These are phyloP conservation scores for Drosophila mayri DNA, from an alignment of 1,140 invertebrate genomes.

Conservation along the genomic window DNA sequence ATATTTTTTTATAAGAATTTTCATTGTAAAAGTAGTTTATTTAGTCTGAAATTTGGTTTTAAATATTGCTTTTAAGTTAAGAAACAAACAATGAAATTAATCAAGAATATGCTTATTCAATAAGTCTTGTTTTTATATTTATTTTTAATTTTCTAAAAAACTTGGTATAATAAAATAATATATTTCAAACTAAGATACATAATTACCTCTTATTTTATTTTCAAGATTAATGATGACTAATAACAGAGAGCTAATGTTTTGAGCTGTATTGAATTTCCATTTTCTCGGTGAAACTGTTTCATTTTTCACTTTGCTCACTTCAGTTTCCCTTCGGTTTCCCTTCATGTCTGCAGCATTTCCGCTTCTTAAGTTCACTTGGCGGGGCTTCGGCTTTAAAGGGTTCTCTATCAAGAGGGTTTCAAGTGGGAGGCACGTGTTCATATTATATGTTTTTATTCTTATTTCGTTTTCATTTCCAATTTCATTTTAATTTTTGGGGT, in stretches of 20 bases:
- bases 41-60: not conserved
- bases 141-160: not conserved
- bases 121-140: not conserved
- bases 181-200: not conserved
- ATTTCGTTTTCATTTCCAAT: conserved; percentile 3
- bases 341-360: conserved; percentile 50
- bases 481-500: conserved; percentile 7
- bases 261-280: conserved; percentile 19
- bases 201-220: not conserved
- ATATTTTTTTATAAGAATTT: not conserved
- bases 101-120: not conserved
- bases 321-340: conserved; percentile 20
- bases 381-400: conserved; percentile 35
- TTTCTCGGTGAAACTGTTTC: conserved; percentile 9
- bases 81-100: not conserved
- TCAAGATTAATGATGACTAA: conserved; percentile 53
- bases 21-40: not conserved
- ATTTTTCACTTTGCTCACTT: conserved; percentile 43
- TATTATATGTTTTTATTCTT: conserved; percentile 26
- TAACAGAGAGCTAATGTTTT: conserved; percentile 39
- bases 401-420: conserved; percentile 32
- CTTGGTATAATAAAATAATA: not conserved
- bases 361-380: conserved; percentile 50
- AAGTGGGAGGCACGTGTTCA: conserved; percentile 49
- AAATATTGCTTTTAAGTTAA: not conserved